Evolutionary conservation across 2,797 vertebrate genomes (phyloP), one percentile per base, ranked within the genome.

Genomic region (Cheirogaleus major): DNA sequence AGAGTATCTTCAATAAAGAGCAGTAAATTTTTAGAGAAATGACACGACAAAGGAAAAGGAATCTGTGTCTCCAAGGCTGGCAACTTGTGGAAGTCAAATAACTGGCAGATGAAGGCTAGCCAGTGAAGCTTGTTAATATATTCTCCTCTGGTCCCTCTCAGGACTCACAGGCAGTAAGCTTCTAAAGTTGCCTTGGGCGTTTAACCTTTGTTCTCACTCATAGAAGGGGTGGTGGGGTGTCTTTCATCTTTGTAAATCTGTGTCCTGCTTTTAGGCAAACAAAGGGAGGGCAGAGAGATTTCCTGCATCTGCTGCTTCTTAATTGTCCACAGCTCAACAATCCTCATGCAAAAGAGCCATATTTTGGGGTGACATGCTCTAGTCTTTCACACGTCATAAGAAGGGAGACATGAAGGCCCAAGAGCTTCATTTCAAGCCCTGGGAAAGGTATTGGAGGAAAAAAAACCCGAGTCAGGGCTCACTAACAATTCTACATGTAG

Each of bases 181-280:
- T 43, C 78, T 35, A 15, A 50, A 14, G 23, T 4, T 61, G 25
- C 32, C 55, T 38, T 61, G 5, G n/a, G 17, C 48, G 41, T 4
- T 43, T 32, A 17, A 45, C 2, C 4, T 20, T 48, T 30, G 55
- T n/a, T 41, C 35, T 70, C 6, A 10, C 57, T 41, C 30, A 41
- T 5, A 14, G 22, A 52, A 35, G 22, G 41, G n/a, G 1, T 5
- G 9, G 0, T 2, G 5, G 8, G 0, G 12, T 17, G 55, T 23
- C 38, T 23, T 27, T 5, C 4, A 6, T 18, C 61, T 69, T 76
- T 41, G 14, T 17, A 45, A 59, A 5, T 57, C 57, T 22, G 0
- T 11, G 27, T 55, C 8, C 27, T 27, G 7, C 4, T 43, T 89
- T 61, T 48, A 22, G 27, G 48, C 13, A n/a, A 55, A 55, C 5